Conservation (phyloP, 2,797 vertebrate species). For the Rhinophrynus dorsalis region DNA sequence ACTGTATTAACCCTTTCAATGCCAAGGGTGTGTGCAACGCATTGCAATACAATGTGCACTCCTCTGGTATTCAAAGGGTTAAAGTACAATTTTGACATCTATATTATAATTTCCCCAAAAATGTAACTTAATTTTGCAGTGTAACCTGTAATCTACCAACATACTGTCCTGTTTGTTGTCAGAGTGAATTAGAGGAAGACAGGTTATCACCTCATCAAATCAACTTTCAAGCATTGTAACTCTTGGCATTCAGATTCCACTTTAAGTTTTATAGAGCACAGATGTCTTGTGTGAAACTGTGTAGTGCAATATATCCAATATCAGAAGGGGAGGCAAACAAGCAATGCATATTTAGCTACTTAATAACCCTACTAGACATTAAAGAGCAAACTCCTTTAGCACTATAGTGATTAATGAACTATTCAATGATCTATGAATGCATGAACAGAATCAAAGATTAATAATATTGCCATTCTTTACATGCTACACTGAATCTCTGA, state of each 20-base stretch:
- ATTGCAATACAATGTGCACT: no score
- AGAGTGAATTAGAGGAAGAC: no score
- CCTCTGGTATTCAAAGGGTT: no score
- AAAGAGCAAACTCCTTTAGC: constrained; percentile 12
- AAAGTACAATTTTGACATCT: no score
- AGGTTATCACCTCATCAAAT: background rate
- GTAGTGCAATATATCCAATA: constrained; percentile 18
- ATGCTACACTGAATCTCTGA: constrained; percentile 17
- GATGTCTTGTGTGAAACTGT: constrained; percentile 16
- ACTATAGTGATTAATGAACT: constrained; percentile 30
- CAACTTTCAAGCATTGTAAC: background rate
- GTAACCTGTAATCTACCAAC: no score
- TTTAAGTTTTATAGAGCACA: constrained; percentile 21
- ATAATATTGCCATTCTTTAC: constrained; percentile 26
- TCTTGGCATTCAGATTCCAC: background rate
- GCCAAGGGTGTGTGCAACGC: no score
- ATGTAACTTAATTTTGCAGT: no score
- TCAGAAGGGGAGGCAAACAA: constrained; percentile 22
- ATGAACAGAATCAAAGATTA: constrained; percentile 27
- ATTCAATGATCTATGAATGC: constrained; percentile 20
- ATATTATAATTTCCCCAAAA: no score
- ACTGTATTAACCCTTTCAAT: no score
- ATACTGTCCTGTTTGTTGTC: no score
- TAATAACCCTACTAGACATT: constrained; percentile 31
- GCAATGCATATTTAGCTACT: constrained; percentile 37